These are phyloP conservation scores for Panulirus ornatus DNA, from an alignment of 1,140 invertebrate species.

Conservation along the genomic window DNA sequence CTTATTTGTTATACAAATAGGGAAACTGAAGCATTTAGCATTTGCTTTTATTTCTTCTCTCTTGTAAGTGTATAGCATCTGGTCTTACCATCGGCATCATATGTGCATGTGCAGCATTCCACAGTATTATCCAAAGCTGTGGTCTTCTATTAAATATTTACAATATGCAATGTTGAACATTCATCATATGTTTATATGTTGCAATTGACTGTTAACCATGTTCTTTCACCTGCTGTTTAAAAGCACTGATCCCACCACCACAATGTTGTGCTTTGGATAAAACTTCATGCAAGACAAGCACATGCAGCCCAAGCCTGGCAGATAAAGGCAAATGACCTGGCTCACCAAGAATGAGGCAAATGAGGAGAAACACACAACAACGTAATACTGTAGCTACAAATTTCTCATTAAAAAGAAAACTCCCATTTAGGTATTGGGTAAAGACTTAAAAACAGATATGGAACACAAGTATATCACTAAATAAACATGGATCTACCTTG, in stretches of 20 bases:
- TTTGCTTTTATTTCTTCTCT: background rate
- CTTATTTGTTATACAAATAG: background rate
- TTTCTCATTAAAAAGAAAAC: constrained; percentile 11
- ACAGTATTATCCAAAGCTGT: constrained; percentile 51
- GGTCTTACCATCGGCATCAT: constrained; percentile 60
- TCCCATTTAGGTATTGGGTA: background rate
- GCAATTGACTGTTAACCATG: background rate
- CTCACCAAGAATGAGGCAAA: constrained; percentile 26
- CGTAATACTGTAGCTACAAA: constrained; percentile 20
- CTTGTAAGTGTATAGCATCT: constrained; percentile 16
- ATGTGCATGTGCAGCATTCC: constrained; percentile 60
- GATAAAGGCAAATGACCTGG: constrained; percentile 13
- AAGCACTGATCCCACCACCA: constrained; percentile 1
- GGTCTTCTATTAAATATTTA: background rate
- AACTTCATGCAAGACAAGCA: constrained; percentile 62
- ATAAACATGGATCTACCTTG: constrained; percentile 39
- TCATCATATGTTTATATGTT: background rate
- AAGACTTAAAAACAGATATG: background rate
- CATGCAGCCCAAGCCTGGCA: constrained; percentile 55
- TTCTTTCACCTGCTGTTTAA: background rate
- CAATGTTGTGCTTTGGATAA: constrained; percentile 56
- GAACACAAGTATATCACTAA: constrained; percentile 2
- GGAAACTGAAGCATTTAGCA: background rate
- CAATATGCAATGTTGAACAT: background rate
- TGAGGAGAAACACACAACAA: constrained; percentile 10